phyloP scores from a whole-genome alignment of 2,888 invertebrate genomes.

The Rhyacophila evoluta region DNA sequence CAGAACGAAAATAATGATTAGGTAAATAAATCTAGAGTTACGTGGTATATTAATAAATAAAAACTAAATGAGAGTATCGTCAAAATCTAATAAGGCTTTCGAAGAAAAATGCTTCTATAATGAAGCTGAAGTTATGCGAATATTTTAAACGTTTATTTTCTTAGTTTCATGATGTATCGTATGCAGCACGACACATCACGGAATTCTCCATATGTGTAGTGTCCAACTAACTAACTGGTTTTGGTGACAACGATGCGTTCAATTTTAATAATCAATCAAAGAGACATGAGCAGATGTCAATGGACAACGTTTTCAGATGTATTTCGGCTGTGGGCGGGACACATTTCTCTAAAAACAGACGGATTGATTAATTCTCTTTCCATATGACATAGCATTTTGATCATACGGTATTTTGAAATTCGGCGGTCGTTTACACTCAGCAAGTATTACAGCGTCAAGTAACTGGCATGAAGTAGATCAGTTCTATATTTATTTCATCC shows the following conservation, averaged over 20 bases:
- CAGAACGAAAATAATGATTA: too few species aligned
- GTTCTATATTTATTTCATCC: too few species aligned
- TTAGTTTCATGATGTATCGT: too few species aligned
- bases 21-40: too few species aligned
- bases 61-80: too few species aligned
- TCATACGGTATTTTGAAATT: neutral
- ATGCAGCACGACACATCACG: too few species aligned
- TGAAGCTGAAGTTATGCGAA: too few species aligned
- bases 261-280: neutral
- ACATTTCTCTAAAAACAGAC: constrained; percentile 2
- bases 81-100: too few species aligned
- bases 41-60: too few species aligned
- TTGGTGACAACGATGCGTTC: neutral
- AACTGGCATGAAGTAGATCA: too few species aligned
- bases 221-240: neutral
- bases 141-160: too few species aligned
- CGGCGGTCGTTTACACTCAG: neutral
- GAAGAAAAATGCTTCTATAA: too few species aligned
- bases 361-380: constrained; percentile 1
- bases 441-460: neutral
- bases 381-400: neutral
- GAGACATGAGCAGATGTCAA: neutral
- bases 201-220: constrained; percentile 8
- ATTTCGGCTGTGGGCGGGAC: neutral
- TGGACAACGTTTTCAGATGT: neutral